These are phyloP conservation scores for Antitype chi DNA, from an alignment of 2,888 invertebrate genomes.

Conservation along the genomic window DNA sequence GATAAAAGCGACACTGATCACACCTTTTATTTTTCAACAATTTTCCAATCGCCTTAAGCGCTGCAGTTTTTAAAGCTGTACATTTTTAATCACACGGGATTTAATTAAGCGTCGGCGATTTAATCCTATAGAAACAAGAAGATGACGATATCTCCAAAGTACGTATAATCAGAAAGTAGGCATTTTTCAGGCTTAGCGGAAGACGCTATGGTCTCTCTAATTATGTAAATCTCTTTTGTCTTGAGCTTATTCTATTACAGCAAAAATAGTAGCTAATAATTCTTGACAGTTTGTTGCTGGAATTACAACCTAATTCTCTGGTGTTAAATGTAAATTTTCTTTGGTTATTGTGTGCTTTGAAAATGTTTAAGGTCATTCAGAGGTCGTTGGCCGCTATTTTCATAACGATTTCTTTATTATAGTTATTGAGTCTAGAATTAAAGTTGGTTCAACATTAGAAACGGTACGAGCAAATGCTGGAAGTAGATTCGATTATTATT, in stretches of 20 bases:
- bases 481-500: conserved; percentile 33
- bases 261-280: conserved; percentile 65
- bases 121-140: conserved; percentile 44
- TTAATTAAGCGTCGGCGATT: conserved; percentile 29
- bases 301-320: conserved; percentile 45
- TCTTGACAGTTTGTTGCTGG: conserved; percentile 47
- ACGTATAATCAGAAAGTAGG: conserved; percentile 58
- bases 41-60: conserved; percentile 23
- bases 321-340: conserved; percentile 55
- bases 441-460: conserved; percentile 32
- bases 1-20: background rate
- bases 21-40: background rate
- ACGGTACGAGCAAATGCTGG: background rate
- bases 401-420: conserved; percentile 41
- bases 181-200: conserved; percentile 62
- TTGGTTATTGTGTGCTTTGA: conserved; percentile 40
- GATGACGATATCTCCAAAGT: conserved; percentile 23
- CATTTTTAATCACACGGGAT: conserved; percentile 41
- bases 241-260: conserved; percentile 71
- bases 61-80: conserved; percentile 29
- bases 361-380: conserved; percentile 45
- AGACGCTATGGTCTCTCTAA: conserved; percentile 68
- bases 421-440: conserved; percentile 37
- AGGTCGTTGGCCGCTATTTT: conserved; percentile 54
- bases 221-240: conserved; percentile 76